phyloP scores from a whole-genome alignment of 2,888 invertebrate genomes.

The Camponotus fellah region DNA sequence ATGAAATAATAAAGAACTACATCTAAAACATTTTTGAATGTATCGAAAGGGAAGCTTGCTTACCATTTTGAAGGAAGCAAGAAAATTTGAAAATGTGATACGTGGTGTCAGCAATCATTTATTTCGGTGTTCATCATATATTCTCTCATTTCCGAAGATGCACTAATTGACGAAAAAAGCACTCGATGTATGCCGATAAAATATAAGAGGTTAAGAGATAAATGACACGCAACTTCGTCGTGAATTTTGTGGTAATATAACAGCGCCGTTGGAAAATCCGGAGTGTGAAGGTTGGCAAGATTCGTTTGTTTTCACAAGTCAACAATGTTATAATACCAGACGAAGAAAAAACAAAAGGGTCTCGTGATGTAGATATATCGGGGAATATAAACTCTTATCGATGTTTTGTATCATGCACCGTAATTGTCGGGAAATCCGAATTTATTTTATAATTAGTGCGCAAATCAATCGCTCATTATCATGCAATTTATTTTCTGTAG shows the following conservation, averaged over 20 bases:
- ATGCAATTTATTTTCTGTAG: background rate
- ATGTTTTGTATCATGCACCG: background rate
- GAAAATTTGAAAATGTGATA: constrained; percentile 65
- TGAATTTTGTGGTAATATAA: constrained; percentile 56
- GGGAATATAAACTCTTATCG: constrained; percentile 52
- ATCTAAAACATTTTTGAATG: background rate
- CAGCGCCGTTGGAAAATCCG: constrained; percentile 22
- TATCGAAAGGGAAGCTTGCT: constrained; percentile 48
- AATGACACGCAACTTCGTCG: constrained; percentile 45
- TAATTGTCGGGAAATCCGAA: constrained; percentile 22
- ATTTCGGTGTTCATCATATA: constrained; percentile 57
- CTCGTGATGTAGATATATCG: constrained; percentile 20
- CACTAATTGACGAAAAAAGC: constrained; percentile 14
- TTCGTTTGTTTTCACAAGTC: constrained; percentile 55
- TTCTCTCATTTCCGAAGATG: constrained; percentile 38
- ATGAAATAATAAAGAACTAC: background rate
- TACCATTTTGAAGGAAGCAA: constrained; percentile 68
- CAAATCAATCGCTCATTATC: background rate
- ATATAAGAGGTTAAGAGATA: constrained; percentile 14
- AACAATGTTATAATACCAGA: constrained; percentile 50
- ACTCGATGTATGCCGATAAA: constrained; percentile 19
- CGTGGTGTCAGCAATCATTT: constrained; percentile 76
- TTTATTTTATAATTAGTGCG: constrained; percentile 4
- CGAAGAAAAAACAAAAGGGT: constrained; percentile 66
- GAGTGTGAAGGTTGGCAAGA: constrained; percentile 39